Conservation (phyloP, 1,140 invertebrate genomes). For the Zophobas atratus region DNA sequence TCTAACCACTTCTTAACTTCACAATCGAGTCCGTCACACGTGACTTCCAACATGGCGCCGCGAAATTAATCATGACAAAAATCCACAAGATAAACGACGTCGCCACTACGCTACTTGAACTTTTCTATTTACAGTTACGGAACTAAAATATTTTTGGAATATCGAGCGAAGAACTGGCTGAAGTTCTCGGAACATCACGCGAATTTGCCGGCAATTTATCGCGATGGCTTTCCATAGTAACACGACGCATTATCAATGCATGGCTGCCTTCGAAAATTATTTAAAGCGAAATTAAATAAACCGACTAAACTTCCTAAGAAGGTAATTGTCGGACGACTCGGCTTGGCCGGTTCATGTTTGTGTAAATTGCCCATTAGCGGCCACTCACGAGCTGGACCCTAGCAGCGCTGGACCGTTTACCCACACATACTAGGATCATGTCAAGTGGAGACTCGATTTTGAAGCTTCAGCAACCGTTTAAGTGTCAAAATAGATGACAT, state of each 20-base stretch:
- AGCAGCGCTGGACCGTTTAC: too few relatives aligned
- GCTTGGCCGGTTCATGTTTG: slow-evolving; percentile 27
- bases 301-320: slow-evolving; percentile 25
- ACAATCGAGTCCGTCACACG: neutral
- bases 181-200: slow-evolving; percentile 24
- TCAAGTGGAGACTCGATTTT: too few relatives aligned
- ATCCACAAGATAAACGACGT: neutral
- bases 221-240: neutral
- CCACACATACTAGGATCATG: too few relatives aligned
- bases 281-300: slow-evolving; percentile 36
- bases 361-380: slow-evolving; percentile 31
- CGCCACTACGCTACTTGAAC: neutral
- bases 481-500: too few relatives aligned
- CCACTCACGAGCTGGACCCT: neutral
- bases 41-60: neutral
- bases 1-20: neutral
- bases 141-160: slow-evolving; percentile 27
- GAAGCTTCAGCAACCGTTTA: too few relatives aligned
- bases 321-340: slow-evolving; percentile 17
- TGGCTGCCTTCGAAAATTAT: slow-evolving; percentile 20
- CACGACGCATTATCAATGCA: slow-evolving; percentile 11
- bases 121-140: slow-evolving; percentile 20
- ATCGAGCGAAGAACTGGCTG: neutral
- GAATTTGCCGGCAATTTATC: slow-evolving; percentile 11
- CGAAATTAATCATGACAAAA: neutral